A percentile compares a stretch with the other conserved stretches of the same genome.
These are phyloP conservation scores for Anthophora plumipes DNA, from an alignment of 2,888 invertebrate genomes.

Conservation along the genomic window DNA sequence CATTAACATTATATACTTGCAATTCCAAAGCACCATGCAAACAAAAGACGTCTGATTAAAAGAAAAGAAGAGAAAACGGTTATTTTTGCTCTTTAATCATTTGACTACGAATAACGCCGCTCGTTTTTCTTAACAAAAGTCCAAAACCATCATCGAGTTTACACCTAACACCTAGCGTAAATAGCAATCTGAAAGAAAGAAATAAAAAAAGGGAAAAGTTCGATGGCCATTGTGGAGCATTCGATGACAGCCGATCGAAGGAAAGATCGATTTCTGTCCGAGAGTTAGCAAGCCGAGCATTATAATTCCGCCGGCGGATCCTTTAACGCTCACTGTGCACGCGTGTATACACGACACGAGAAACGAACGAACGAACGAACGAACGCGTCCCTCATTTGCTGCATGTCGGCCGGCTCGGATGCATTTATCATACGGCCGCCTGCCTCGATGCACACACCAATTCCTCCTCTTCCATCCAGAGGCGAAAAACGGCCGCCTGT, in stretches of 20 bases:
- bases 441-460: conserved; percentile 47
- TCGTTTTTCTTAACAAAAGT: too few species aligned
- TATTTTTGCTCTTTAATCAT: too few species aligned
- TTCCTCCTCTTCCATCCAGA: conserved; percentile 40
- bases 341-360: conserved; percentile 33
- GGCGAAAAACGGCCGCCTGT: conserved; percentile 49
- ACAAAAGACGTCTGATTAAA: too few species aligned
- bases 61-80: too few species aligned
- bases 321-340: conserved; percentile 44
- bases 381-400: conserved; percentile 70
- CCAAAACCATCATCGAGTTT: too few species aligned
- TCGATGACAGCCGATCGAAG: conserved; percentile 29
- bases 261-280: conserved; percentile 56
- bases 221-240: background rate
- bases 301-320: conserved; percentile 65
- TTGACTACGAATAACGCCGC: too few species aligned
- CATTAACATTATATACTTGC: too few species aligned
- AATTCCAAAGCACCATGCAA: too few species aligned
- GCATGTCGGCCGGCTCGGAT: conserved; percentile 68
- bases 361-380: conserved; percentile 7
- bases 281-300: conserved; percentile 52
- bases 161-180: background rate
- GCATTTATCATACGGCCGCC: conserved; percentile 74
- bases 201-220: too few species aligned
- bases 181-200: too few species aligned